Evolutionary conservation across 1,140 invertebrate species (phyloP).

Genomic region (Microvelia longipes): DNA sequence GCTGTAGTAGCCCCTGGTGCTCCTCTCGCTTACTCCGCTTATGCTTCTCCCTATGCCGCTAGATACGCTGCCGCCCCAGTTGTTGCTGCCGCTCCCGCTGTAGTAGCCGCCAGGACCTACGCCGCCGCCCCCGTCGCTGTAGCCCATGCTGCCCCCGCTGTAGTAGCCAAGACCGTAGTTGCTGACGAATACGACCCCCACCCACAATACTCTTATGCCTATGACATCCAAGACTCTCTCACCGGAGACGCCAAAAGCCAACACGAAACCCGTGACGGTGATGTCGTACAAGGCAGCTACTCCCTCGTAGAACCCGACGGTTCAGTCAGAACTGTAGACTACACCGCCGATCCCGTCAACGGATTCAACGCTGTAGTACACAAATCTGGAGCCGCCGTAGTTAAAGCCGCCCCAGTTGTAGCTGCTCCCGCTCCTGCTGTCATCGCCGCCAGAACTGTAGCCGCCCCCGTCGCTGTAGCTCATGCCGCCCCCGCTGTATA

Average conservation of each 20-base stretch:
- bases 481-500: constrained; percentile 20
- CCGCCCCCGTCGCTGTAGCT: constrained; percentile 13
- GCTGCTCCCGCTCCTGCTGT: constrained; percentile 5
- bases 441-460: constrained; percentile 20
- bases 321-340: constrained; percentile 8
- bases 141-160: constrained; percentile 3
- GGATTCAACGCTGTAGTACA: constrained; percentile 9
- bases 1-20: constrained; percentile 18
- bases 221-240: constrained; percentile 48
- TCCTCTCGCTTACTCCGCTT: constrained; percentile 7
- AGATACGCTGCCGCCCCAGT: constrained; percentile 15
- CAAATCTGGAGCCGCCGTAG: constrained; percentile 13
- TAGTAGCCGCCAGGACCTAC: not conserved
- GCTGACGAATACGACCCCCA: constrained; percentile 14
- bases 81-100: constrained; percentile 9
- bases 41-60: constrained; percentile 14
- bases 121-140: constrained; percentile 1
- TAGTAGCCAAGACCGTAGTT: constrained; percentile 6
- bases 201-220: constrained; percentile 45
- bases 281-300: constrained; percentile 41
- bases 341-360: constrained; percentile 6
- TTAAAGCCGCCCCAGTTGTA: constrained; percentile 27
- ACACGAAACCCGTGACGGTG: constrained; percentile 42
- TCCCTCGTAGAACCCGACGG: constrained; percentile 25
- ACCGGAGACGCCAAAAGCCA: constrained; percentile 30